Evolutionary conservation across 2,113 vertebrate genomes (phyloP).

Genomic region (Pseudorasbora parva): DNA sequence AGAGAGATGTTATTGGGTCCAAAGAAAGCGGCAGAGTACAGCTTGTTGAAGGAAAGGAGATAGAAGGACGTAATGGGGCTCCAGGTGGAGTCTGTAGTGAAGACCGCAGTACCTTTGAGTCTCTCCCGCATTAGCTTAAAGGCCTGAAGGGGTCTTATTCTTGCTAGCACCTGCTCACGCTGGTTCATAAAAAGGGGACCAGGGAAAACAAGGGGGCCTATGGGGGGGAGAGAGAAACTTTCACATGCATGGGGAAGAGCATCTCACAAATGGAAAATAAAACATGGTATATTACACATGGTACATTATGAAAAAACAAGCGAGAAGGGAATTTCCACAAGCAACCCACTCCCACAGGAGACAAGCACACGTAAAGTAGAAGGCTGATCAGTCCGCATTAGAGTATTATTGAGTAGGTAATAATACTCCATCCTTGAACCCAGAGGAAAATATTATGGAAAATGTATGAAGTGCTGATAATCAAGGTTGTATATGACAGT

Average conservation of each 20-base stretch:
- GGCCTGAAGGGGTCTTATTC: slow-evolving; percentile 98
- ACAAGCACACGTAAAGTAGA: slow-evolving; percentile 3
- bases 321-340: slow-evolving; percentile 66
- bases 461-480: slow-evolving; percentile 23
- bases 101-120: slow-evolving; percentile 98
- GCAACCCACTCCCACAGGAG: slow-evolving; percentile 62
- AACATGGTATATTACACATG: slow-evolving; percentile 62
- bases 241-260: slow-evolving; percentile 95
- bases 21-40: slow-evolving; percentile 71
- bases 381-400: background rate
- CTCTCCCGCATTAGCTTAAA: slow-evolving; percentile 99
- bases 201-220: slow-evolving; percentile 98
- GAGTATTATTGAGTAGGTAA: background rate
- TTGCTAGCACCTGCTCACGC: slow-evolving; percentile 99
- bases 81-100: slow-evolving; percentile 84
- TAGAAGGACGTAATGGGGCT: slow-evolving; percentile 71
- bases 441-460: background rate
- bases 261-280: slow-evolving; percentile 83
- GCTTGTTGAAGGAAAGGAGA: slow-evolving; percentile 61
- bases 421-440: background rate
- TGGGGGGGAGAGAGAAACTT: slow-evolving; percentile 98
- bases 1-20: slow-evolving; percentile 35
- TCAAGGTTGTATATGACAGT: background rate
- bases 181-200: slow-evolving; percentile 99
- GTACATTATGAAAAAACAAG: slow-evolving; percentile 67